phyloP scores from a whole-genome alignment of 37 sponge, comb jelly and placozoan genomes.

The Axinella damicornis region DNA sequence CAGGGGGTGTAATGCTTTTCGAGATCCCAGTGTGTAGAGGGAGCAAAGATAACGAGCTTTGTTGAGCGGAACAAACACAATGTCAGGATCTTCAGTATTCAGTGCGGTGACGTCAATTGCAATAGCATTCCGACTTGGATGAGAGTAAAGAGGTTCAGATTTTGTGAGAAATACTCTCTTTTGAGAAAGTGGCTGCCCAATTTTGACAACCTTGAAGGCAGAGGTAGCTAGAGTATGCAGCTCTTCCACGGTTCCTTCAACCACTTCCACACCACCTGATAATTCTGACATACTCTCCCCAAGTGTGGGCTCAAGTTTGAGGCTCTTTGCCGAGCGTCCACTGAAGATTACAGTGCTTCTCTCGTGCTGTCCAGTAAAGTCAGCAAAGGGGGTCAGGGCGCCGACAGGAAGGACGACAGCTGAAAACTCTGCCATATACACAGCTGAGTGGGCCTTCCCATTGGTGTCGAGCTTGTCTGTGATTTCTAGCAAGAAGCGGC shows the following conservation, averaged over 20 bases:
- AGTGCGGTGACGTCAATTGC: not conserved
- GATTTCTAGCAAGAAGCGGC: not conserved
- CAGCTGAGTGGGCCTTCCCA: not conserved
- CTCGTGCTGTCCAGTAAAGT: slow-evolving; percentile 13
- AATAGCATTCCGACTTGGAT: not conserved
- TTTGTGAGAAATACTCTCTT: slow-evolving; percentile 12
- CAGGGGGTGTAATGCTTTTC: not conserved
- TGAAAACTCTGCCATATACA: slow-evolving; percentile 1
- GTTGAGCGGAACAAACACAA: slow-evolving; percentile 41
- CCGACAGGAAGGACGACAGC: not conserved
- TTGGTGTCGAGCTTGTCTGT: not conserved
- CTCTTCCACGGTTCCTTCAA: too few relatives aligned
- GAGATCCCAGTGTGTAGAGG: slow-evolving; percentile 19
- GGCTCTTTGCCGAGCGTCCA: not conserved
- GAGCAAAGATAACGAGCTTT: slow-evolving; percentile 56
- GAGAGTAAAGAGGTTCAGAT: not conserved
- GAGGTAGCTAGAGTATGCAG: too few relatives aligned
- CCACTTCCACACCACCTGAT: too few relatives aligned
- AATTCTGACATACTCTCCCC: too few relatives aligned
- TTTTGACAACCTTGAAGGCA: not conserved
- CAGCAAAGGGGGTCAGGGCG: slow-evolving; percentile 1
- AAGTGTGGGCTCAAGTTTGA: too few relatives aligned
- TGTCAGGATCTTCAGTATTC: not conserved
- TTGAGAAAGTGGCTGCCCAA: slow-evolving; percentile 31
- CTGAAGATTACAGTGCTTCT: slow-evolving; percentile 27